phyloP scores from a whole-genome alignment of 2,113 vertebrate species.

The Dipodomys merriami region DNA sequence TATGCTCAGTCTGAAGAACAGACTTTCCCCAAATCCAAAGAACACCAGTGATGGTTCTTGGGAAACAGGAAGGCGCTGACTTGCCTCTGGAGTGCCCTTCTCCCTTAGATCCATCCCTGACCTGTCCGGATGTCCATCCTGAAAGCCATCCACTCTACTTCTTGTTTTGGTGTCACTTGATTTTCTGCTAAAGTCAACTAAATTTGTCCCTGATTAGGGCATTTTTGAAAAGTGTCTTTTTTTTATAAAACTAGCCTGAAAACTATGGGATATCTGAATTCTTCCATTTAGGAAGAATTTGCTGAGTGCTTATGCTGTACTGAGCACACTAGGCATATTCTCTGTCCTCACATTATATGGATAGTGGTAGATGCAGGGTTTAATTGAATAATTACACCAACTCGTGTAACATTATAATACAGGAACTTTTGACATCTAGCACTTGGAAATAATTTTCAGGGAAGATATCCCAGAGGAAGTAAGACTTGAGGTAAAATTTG shows the following conservation, averaged over 20 bases:
- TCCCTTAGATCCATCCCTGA: too few species aligned
- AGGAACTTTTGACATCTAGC: not conserved
- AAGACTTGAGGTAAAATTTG: not conserved
- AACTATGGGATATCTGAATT: not conserved
- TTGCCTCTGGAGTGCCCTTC: not conserved
- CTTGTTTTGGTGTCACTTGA: not conserved
- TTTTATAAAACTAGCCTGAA: not conserved
- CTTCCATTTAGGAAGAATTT: not conserved
- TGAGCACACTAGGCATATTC: not conserved
- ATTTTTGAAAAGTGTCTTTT: not conserved
- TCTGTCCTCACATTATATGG: not conserved
- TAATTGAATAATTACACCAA: not conserved
- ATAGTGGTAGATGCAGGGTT: not conserved
- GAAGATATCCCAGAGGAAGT: not conserved
- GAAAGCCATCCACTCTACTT: not conserved
- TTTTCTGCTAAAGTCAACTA: not conserved
- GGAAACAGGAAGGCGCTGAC: not conserved
- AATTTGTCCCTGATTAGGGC: not conserved
- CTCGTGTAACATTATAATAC: not conserved
- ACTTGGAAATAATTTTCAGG: slow-evolving; percentile 44
- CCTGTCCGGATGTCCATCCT: not conserved
- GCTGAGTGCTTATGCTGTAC: not conserved
- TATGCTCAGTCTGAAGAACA: not conserved
- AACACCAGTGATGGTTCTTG: not conserved
- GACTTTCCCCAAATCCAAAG: not conserved